phyloP scores from a whole-genome alignment of 2,113 vertebrate genomes.

The Gavia stellata region DNA sequence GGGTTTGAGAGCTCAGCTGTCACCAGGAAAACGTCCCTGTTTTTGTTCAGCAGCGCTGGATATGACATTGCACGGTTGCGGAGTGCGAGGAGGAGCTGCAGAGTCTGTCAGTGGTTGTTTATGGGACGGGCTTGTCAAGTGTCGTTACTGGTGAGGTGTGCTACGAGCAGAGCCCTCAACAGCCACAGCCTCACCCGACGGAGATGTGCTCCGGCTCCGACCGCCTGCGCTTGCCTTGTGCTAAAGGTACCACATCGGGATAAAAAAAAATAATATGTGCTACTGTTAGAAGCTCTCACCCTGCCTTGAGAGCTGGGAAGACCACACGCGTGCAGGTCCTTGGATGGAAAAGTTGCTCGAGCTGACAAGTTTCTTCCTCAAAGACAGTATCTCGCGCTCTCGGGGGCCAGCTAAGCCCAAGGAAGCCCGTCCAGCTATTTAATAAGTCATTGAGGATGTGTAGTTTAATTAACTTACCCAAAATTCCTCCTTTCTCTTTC shows the following conservation, averaged over 20 bases:
- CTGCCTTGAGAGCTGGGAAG: fast-evolving
- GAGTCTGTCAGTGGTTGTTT: not conserved
- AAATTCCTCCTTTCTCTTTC: constrained; percentile 63
- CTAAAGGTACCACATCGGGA: fast-evolving
- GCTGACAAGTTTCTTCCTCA: not conserved
- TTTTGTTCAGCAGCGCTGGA: fast-evolving
- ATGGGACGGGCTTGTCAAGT: not conserved
- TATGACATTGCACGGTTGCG: fast-evolving
- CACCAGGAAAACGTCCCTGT: not conserved
- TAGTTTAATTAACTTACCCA: constrained; percentile 72
- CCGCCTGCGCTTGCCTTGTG: not conserved
- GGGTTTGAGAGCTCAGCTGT: not conserved
- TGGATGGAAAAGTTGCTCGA: not conserved
- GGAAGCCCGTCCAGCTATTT: constrained; percentile 55
- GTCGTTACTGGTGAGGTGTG: too few relatives aligned
- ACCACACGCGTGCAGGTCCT: fast-evolving
- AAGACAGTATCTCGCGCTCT: not conserved
- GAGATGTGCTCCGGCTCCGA: fast-evolving
- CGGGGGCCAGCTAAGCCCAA: not conserved
- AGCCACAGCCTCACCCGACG: not conserved
- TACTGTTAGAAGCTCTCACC: not conserved
- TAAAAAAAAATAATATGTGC: not conserved
- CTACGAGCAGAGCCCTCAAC: not conserved
- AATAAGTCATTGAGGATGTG: constrained; percentile 54
- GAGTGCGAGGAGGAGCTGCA: not conserved